Percentiles rank a stretch among this genome's conserved stretches.
Conservation (phyloP, 2,888 invertebrate species). For the Augochlorella aurata region DNA sequence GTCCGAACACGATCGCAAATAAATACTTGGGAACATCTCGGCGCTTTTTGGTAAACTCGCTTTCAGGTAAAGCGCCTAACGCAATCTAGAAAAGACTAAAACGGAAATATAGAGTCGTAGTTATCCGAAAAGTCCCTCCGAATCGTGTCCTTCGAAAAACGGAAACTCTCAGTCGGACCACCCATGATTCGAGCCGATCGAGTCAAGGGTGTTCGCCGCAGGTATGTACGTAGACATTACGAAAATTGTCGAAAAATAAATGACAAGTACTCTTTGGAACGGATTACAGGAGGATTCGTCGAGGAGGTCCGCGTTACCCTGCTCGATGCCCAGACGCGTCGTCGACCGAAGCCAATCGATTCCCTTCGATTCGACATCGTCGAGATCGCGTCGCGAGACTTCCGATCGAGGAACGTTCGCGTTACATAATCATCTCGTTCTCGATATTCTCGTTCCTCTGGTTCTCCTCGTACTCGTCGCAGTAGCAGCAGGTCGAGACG, state of each 20-base stretch:
- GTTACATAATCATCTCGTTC: slow-evolving; percentile 80
- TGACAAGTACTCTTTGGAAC: slow-evolving; percentile 38
- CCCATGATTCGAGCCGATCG: background rate
- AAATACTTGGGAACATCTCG: slow-evolving; percentile 10
- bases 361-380: background rate
- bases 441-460: slow-evolving; percentile 79
- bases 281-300: slow-evolving; percentile 37
- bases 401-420: background rate
- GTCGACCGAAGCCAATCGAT: background rate
- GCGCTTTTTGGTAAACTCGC: background rate
- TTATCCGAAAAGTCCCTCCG: background rate
- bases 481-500: slow-evolving; percentile 74
- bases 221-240: too few species aligned
- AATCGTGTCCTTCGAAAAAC: background rate
- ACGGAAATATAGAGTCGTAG: background rate
- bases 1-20: slow-evolving; percentile 47
- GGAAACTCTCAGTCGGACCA: background rate
- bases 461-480: slow-evolving; percentile 79
- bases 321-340: background rate
- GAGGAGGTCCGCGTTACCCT: background rate
- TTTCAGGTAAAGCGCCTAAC: background rate
- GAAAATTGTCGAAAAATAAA: slow-evolving; percentile 39
- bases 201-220: background rate
- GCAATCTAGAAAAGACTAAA: background rate
- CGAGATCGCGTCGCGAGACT: background rate